Base-by-base conservation (phyloP, 2,113 vertebrate species). In the Bambusicola thoracicus region DNA sequence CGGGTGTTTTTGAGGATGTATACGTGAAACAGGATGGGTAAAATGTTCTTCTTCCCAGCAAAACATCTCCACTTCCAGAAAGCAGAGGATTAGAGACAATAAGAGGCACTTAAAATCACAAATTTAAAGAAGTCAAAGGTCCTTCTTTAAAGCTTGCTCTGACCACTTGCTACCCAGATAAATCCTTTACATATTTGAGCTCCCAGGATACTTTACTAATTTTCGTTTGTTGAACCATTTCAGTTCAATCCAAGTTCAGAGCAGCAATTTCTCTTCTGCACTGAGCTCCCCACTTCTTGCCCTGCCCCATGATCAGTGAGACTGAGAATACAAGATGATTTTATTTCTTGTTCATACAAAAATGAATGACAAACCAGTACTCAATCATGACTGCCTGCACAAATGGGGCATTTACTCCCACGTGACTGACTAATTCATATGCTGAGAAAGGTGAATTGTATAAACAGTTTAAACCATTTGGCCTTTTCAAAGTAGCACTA, bases 211-310 rank as follows among this genome's bases (percentile, higher is more conserved):
- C 46, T 63, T 63, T 6, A 69, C 17, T 75, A 46, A 59, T 86
- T 74, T 83, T 93, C 32, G 6, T 44, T 87, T 74, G 92, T 59
- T 94, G 76, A 91, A 59, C 65, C 82, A 14, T 59, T 87, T 85
- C 76, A 62, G 93, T 95, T 95, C 95, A 90, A 81, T 21, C 79
- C n/a, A 61, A 93, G 95, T 96, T 94, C 74, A 96, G 56, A 90
- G 68, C 76, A 95, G 87, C 67, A 90, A 81, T 56, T 85, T 34
- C 51, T 78, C 49, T 51, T 58, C 10, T 32, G 55, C 59, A 7
- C 49, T 90, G 40, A 49, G 14, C 59, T 85, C 59, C 32, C 40
- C 21, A 8, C 24, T 68, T 70, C 81, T 87, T 80, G 59, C n/a
- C 55, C 63, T 80, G 53, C 72, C 14, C 59, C 9, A 15, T 0